Conservation (phyloP, 2,888 invertebrate genomes). For the Miltochrista miniata region DNA sequence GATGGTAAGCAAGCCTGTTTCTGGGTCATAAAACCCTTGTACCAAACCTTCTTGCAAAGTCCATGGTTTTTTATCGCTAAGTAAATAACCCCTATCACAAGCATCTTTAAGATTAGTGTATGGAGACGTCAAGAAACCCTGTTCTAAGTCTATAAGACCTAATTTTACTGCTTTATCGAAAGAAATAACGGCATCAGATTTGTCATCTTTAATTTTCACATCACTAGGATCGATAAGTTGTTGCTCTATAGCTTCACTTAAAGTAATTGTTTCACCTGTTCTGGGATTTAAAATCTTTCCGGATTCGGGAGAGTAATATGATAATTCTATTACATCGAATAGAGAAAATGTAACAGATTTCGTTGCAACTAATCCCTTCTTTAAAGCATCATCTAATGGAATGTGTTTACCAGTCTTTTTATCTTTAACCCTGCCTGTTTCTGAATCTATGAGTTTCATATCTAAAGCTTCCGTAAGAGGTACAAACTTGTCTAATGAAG, state of each 20-base stretch:
- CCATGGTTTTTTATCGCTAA: constrained; percentile 91
- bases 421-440: constrained; percentile 88
- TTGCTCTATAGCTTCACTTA: constrained; percentile 89
- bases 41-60: constrained; percentile 93
- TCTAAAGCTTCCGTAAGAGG: constrained; percentile 90
- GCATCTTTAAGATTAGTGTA: constrained; percentile 90
- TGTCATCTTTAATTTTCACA: constrained; percentile 89
- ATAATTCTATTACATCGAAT: constrained; percentile 89
- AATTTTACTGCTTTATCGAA: constrained; percentile 88
- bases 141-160: constrained; percentile 87
- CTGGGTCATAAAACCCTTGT: constrained; percentile 90
- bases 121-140: constrained; percentile 88
- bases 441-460: constrained; percentile 86
- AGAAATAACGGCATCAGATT: constrained; percentile 85
- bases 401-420: constrained; percentile 88
- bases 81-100: constrained; percentile 90
- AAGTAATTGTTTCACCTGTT: constrained; percentile 88
- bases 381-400: constrained; percentile 88
- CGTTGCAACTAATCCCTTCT: constrained; percentile 88
- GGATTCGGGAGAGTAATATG: constrained; percentile 89
- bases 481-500: constrained; percentile 87
- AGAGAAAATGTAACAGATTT: constrained; percentile 88
- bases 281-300: constrained; percentile 91
- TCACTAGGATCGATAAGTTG: constrained; percentile 89
- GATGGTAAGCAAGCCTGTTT: constrained; percentile 88